Conservation (phyloP, 2,797 vertebrate genomes). For the Sebastes itinus region DNA sequence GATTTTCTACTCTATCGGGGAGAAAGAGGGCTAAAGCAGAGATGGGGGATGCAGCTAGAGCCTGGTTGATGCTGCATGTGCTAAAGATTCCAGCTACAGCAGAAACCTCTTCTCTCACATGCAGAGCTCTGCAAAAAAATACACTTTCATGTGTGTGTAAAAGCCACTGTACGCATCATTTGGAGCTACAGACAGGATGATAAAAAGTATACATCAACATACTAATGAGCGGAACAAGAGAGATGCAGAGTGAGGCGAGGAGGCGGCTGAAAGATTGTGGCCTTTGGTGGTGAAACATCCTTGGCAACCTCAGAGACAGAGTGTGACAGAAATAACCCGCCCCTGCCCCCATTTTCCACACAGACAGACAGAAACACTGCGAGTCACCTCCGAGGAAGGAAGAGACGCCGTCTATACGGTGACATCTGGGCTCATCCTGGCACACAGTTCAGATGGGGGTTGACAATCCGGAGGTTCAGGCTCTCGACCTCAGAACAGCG, state of each 20-base stretch:
- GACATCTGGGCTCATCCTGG: constrained; percentile 43
- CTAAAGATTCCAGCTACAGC: constrained; percentile 16
- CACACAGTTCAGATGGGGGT: constrained; percentile 30
- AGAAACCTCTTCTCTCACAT: constrained; percentile 24
- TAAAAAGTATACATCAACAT: constrained; percentile 12
- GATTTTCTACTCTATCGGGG: constrained; percentile 14
- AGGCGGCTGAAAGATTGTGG: neutral
- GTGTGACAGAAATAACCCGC: constrained; percentile 61
- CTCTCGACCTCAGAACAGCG: constrained; percentile 11
- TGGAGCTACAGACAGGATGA: constrained; percentile 11
- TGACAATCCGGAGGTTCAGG: constrained; percentile 14
- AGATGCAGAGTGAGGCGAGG: neutral
- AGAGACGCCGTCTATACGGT: constrained; percentile 8
- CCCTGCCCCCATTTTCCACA: constrained; percentile 45
- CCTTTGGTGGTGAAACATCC: constrained; percentile 35
- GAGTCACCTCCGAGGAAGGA: constrained; percentile 31
- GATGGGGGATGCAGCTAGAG: constrained; percentile 1
- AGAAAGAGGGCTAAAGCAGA: neutral
- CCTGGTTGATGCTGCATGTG: neutral
- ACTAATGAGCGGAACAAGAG: constrained; percentile 33
- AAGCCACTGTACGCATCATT: constrained; percentile 5
- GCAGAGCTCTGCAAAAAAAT: constrained; percentile 7
- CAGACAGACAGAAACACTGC: neutral
- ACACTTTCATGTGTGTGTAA: constrained; percentile 8
- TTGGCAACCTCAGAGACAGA: constrained; percentile 35